A percentile compares a stretch with the other conserved stretches of the same genome.
Conservation (phyloP, 2,113 vertebrate species). For the Aptenodytes forsteri region DNA sequence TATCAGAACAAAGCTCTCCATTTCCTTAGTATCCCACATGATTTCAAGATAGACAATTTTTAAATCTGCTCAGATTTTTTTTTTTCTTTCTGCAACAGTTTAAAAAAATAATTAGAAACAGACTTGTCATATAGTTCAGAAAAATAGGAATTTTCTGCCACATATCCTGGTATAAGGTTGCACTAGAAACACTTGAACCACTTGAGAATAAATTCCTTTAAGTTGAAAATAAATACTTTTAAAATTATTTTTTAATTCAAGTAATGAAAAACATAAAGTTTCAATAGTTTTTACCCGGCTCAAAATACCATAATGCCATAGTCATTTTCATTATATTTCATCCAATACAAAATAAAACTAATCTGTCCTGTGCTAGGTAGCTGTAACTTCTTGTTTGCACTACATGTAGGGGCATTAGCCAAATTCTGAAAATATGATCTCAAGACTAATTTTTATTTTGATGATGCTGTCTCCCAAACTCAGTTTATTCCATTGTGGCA, state of each 20-base stretch:
- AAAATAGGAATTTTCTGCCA: neutral
- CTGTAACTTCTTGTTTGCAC: neutral
- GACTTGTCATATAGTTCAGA: neutral
- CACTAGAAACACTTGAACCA: neutral
- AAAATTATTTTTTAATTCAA: neutral
- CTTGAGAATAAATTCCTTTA: neutral
- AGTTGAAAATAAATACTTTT: neutral
- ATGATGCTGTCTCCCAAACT: neutral
- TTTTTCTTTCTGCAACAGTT: neutral
- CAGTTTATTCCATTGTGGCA: neutral
- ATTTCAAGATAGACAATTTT: neutral
- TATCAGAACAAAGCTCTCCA: neutral
- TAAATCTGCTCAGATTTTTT: neutral
- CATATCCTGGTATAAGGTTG: neutral
- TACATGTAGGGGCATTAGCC: fast-evolving
- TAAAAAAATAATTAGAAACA: neutral
- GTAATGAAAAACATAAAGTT: neutral
- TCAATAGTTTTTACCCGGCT: neutral
- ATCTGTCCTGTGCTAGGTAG: neutral
- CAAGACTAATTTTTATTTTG: neutral
- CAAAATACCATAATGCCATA: neutral
- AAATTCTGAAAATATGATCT: neutral
- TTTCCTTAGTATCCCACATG: neutral
- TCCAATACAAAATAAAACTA: neutral
- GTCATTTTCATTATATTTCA: neutral